Evolutionary conservation across 2,888 invertebrate genomes (phyloP).

Genomic region (Cantharis lateralis): DNA sequence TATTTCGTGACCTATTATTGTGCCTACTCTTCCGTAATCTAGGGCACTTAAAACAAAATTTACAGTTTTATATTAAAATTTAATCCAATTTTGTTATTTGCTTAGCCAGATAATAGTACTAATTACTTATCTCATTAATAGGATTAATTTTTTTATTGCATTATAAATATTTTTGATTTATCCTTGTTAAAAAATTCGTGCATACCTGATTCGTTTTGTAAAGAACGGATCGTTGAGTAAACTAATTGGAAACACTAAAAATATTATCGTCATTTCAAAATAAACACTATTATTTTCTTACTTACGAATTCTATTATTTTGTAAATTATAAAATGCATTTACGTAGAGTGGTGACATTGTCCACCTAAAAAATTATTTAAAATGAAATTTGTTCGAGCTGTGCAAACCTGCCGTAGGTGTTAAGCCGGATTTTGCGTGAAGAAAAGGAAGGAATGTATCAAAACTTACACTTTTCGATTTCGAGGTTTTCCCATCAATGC

Average conservation of each 20-base stretch:
- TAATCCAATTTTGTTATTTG: not conserved
- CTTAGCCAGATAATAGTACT: not conserved
- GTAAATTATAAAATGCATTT: constrained; percentile 68
- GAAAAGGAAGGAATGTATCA: too few species aligned
- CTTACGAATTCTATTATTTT: constrained; percentile 58
- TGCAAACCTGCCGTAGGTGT: too few species aligned
- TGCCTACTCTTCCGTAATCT: constrained; percentile 62
- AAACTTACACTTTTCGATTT: constrained; percentile 42
- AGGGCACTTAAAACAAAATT: constrained; percentile 48
- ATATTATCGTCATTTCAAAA: not conserved
- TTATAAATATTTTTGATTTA: not conserved
- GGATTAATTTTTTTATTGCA: not conserved
- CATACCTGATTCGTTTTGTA: constrained; percentile 43
- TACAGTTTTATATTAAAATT: constrained; percentile 1
- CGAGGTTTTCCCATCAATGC: constrained; percentile 43
- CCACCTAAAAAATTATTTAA: constrained; percentile 49
- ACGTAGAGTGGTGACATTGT: constrained; percentile 59
- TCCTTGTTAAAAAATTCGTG: not conserved
- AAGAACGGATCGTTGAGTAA: constrained; percentile 51
- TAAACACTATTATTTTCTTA: constrained; percentile 18
- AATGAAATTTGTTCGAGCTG: too few species aligned
- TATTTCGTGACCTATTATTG: constrained; percentile 63
- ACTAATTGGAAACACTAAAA: constrained; percentile 49
- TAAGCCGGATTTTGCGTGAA: too few species aligned
- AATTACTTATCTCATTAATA: not conserved